These are phyloP conservation scores for Hypomecis punctinalis DNA, from an alignment of 2,888 invertebrate species.

Conservation along the genomic window DNA sequence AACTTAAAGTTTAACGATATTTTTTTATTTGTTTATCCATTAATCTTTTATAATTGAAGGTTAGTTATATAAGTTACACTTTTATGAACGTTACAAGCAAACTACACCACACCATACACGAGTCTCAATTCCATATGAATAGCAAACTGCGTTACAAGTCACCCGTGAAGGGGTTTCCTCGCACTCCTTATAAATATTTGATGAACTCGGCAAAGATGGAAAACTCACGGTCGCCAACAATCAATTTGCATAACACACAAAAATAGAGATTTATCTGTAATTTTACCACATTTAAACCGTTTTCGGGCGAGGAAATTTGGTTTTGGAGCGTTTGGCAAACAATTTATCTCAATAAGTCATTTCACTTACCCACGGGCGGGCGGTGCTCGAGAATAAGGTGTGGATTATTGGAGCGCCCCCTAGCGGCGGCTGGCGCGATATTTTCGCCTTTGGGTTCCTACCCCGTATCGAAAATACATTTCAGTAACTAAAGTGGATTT, in stretches of 20 bases:
- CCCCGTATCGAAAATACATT: constrained; percentile 32
- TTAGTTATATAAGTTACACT: no score
- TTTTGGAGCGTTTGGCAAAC: constrained; percentile 61
- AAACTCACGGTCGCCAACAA: constrained; percentile 36
- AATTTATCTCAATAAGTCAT: constrained; percentile 65
- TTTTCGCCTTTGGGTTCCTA: constrained; percentile 32
- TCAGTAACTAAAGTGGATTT: constrained; percentile 32
- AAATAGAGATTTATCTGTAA: constrained; percentile 46
- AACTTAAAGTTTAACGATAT: no score
- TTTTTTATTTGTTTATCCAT: no score
- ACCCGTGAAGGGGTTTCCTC: constrained; percentile 27
- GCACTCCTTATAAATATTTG: constrained; percentile 43
- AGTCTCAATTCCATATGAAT: constrained; percentile 28
- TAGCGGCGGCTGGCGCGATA: constrained; percentile 29
- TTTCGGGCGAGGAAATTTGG: constrained; percentile 53
- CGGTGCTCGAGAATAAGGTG: constrained; percentile 40
- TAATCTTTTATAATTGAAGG: no score
- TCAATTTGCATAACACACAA: constrained; percentile 41
- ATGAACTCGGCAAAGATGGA: constrained; percentile 37
- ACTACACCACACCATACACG: constrained; percentile 6
- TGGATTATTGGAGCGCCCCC: constrained; percentile 41
- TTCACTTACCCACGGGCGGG: constrained; percentile 48
- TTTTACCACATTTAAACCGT: constrained; percentile 42
- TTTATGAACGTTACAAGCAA: constrained; percentile 3
- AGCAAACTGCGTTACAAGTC: constrained; percentile 31